These are phyloP conservation scores for Corydoras sp. DNA, from an alignment of 2,113 vertebrate genomes.

Conservation along the genomic window DNA sequence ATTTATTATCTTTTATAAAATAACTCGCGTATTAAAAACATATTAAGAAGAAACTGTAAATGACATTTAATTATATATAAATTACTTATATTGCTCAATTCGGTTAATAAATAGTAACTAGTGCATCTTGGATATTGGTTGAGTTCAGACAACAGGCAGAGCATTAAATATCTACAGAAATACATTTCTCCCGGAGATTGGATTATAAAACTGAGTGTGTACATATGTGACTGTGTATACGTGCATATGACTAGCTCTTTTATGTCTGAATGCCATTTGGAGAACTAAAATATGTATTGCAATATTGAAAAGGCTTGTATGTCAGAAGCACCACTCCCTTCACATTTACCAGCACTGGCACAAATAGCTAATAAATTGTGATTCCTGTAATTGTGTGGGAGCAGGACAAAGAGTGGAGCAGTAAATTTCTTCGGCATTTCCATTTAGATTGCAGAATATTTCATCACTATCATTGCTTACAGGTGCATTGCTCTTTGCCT, in stretches of 20 bases:
- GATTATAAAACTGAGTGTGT: not conserved
- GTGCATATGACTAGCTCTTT: not conserved
- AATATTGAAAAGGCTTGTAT: not conserved
- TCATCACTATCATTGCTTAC: constrained; percentile 28
- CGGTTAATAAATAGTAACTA: too few species aligned
- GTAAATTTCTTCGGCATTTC: constrained; percentile 45
- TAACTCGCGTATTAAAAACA: too few species aligned
- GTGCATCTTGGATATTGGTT: too few species aligned
- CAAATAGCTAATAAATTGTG: constrained; percentile 39
- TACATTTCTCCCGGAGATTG: too few species aligned
- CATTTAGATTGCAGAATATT: constrained; percentile 48
- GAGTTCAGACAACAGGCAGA: too few species aligned
- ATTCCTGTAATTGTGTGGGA: constrained; percentile 39
- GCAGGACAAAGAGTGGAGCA: constrained; percentile 28
- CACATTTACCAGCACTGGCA: constrained; percentile 5
- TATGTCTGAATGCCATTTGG: not conserved
- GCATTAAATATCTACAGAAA: too few species aligned
- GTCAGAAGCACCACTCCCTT: constrained; percentile 19
- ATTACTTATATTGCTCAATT: too few species aligned
- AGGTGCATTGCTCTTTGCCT: constrained; percentile 24
- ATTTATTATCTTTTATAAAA: too few species aligned
- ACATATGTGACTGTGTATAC: not conserved
- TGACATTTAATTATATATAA: too few species aligned
- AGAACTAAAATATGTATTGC: constrained; percentile 5
- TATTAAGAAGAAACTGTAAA: too few species aligned